These are phyloP conservation scores for Pegoplata infirma DNA, from an alignment of 2,888 invertebrate species.

Conservation along the genomic window DNA sequence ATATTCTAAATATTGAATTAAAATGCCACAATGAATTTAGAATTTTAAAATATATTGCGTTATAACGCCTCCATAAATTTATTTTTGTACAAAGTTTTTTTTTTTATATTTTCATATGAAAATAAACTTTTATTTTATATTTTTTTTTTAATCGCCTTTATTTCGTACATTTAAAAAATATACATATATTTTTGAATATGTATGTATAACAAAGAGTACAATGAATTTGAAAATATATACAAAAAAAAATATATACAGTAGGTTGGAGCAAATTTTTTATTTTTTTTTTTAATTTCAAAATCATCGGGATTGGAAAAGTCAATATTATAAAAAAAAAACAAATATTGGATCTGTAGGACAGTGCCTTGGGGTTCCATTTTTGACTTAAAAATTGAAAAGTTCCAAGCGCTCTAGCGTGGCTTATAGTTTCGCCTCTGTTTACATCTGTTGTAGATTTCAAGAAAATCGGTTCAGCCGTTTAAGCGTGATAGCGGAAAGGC, in stretches of 20 bases:
- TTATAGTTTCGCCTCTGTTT: too few relatives aligned
- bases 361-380: too few relatives aligned
- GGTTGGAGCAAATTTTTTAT: too few relatives aligned
- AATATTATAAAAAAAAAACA: too few relatives aligned
- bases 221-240: conserved; percentile 3
- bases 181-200: conserved; percentile 25
- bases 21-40: conserved; percentile 47
- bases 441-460: too few relatives aligned
- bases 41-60: conserved; percentile 67
- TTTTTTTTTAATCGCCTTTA: conserved; percentile 44
- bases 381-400: too few relatives aligned
- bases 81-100: conserved; percentile 53
- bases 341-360: too few relatives aligned
- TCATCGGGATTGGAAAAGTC: too few relatives aligned
- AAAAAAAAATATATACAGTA: conserved; percentile 11
- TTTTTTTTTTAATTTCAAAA: too few relatives aligned
- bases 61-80: conserved; percentile 62
- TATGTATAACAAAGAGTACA: conserved; percentile 52
- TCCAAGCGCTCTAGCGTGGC: too few relatives aligned
- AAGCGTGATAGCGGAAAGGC: too few relatives aligned
- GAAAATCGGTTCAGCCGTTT: too few relatives aligned
- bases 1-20: conserved; percentile 11
- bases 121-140: conserved; percentile 54
- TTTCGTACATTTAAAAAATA: conserved; percentile 38
- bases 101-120: conserved; percentile 33